Percentiles rank a stretch among this genome's conserved stretches.
Evolutionary conservation across 2,797 vertebrate genomes (phyloP).

Genomic region (Sphenopsis melanotis): DNA sequence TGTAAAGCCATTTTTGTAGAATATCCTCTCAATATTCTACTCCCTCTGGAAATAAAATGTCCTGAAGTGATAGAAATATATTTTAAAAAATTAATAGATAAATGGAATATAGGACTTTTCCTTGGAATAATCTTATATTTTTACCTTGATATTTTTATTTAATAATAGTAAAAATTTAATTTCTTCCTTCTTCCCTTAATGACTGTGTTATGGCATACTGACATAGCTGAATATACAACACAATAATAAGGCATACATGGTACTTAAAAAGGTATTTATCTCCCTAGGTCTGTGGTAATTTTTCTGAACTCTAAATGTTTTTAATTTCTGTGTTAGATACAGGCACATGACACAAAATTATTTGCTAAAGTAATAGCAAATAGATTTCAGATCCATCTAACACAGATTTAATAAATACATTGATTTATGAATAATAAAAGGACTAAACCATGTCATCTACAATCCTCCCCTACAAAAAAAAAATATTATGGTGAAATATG

Average conservation of each 20-base stretch:
- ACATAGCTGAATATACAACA: neutral
- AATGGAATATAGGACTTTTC: neutral
- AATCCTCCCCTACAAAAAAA: neutral
- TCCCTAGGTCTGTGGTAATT: neutral
- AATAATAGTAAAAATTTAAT: neutral
- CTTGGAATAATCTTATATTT: neutral
- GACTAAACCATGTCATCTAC: neutral
- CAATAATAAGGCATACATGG: rapidly evolving
- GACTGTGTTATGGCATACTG: neutral
- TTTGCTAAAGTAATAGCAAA: neutral
- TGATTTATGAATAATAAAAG: neutral
- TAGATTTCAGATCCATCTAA: neutral
- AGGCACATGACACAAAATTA: neutral
- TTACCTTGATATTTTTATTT: neutral
- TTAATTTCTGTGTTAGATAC: neutral
- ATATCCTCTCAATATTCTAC: neutral
- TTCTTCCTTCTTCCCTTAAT: neutral
- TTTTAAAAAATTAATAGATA: neutral
- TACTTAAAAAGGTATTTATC: neutral
- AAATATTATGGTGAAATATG: neutral
- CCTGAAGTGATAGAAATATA: neutral
- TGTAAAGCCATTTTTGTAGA: neutral
- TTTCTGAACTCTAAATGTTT: neutral
- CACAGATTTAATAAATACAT: neutral
- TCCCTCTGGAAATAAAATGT: neutral